These are phyloP conservation scores for Ectemnius lituratus DNA, from an alignment of 2,888 invertebrate species.

Conservation along the genomic window DNA sequence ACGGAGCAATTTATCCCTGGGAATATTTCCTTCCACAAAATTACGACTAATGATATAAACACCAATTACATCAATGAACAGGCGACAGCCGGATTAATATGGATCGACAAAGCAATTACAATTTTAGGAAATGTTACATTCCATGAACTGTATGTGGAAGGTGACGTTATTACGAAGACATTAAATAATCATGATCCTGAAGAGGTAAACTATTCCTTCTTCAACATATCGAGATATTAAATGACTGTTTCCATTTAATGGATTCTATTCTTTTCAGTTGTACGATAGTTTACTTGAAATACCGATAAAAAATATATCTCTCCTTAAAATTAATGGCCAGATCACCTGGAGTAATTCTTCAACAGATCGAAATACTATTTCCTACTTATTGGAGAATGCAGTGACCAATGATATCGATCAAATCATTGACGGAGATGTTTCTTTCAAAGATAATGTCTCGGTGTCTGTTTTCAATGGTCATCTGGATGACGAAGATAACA, in stretches of 20 bases:
- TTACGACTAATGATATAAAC: conserved; percentile 49
- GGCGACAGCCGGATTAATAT: conserved; percentile 51
- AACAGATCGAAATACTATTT: conserved; percentile 43
- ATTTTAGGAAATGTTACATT: conserved; percentile 63
- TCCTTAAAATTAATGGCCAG: conserved; percentile 60
- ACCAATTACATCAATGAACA: conserved; percentile 57
- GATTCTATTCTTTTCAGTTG: conserved; percentile 53
- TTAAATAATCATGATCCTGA: conserved; percentile 58
- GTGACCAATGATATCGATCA: conserved; percentile 63
- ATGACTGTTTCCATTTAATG: neutral
- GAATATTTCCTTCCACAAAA: conserved; percentile 48
- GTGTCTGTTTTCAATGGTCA: conserved; percentile 17
- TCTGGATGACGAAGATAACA: conserved; percentile 40
- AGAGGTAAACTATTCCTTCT: conserved; percentile 50
- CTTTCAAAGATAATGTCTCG: conserved; percentile 47
- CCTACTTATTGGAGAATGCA: conserved; percentile 59
- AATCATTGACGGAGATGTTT: conserved; percentile 47
- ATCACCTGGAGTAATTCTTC: conserved; percentile 58
- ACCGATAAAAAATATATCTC: conserved; percentile 35
- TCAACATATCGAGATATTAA: neutral
- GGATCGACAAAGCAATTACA: conserved; percentile 58
- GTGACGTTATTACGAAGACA: conserved; percentile 51
- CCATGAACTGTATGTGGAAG: conserved; percentile 54
- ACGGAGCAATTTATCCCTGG: conserved; percentile 56
- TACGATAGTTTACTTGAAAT: conserved; percentile 49